phyloP scores from a whole-genome alignment of 2,797 vertebrate species.

The Naso thynnoides region DNA sequence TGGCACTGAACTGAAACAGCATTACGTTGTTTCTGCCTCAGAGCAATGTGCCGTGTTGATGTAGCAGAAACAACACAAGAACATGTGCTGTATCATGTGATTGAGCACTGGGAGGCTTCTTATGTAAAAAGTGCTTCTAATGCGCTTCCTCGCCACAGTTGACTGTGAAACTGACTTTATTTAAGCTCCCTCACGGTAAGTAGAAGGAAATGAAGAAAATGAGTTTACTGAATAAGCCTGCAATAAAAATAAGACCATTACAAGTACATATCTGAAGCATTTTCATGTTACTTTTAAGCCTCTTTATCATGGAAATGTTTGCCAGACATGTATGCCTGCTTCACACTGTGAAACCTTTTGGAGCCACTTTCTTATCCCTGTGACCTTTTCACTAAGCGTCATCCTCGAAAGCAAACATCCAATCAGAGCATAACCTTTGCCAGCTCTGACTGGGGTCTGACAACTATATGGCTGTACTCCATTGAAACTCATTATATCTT shows the following conservation, averaged over 20 bases:
- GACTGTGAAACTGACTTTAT: neutral
- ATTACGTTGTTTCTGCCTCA: neutral
- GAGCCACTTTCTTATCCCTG: neutral
- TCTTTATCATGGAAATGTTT: neutral
- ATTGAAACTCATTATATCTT: too few species aligned
- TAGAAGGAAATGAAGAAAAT: neutral
- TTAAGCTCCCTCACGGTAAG: neutral
- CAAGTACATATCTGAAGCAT: neutral
- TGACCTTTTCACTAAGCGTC: too few species aligned
- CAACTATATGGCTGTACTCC: too few species aligned
- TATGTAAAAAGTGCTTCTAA: conserved; percentile 22
- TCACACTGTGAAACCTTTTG: neutral
- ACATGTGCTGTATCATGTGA: conserved; percentile 69
- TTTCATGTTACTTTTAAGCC: neutral
- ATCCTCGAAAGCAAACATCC: too few species aligned
- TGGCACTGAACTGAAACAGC: conserved; percentile 12
- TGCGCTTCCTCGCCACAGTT: conserved; percentile 26
- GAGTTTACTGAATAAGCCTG: neutral
- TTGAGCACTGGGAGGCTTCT: conserved; percentile 33
- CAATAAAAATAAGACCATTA: neutral
- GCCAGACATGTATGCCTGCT: neutral
- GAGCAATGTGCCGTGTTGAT: conserved; percentile 7
- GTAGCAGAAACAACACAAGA: conserved; percentile 39
- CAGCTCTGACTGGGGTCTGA: too few species aligned
- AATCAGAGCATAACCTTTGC: too few species aligned